These are phyloP conservation scores for Pseudeuparius sepicola DNA, from an alignment of 2,888 invertebrate species.

Conservation along the genomic window DNA sequence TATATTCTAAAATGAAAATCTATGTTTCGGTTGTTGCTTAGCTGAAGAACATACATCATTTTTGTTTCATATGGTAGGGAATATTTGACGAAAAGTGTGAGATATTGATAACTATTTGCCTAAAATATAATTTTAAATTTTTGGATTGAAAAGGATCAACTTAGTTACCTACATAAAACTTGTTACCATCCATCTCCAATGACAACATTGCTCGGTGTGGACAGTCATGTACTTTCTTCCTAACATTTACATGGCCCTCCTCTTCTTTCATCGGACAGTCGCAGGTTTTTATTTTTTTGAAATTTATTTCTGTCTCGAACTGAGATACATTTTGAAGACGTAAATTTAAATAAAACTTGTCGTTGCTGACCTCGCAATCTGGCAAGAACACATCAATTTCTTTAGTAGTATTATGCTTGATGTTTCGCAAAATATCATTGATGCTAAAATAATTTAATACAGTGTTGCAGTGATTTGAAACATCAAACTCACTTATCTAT, in stretches of 20 bases:
- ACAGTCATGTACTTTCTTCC: slow-evolving; percentile 32
- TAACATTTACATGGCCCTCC: slow-evolving; percentile 26
- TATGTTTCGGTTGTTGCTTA: slow-evolving; percentile 34
- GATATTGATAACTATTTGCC: slow-evolving; percentile 22
- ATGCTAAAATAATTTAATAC: slow-evolving; percentile 28
- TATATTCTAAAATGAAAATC: slow-evolving; percentile 30
- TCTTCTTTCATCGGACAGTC: slow-evolving; percentile 29
- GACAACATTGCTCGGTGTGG: slow-evolving; percentile 32
- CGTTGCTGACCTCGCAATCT: slow-evolving; percentile 28
- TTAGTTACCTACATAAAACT: slow-evolving; percentile 31
- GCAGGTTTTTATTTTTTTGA: slow-evolving; percentile 34
- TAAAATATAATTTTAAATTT: too few species aligned
- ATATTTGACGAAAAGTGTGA: slow-evolving; percentile 34
- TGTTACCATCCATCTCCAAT: slow-evolving; percentile 29
- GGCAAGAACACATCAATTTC: slow-evolving; percentile 30
- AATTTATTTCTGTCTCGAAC: slow-evolving; percentile 26
- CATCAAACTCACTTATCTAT: slow-evolving; percentile 38
- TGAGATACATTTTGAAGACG: slow-evolving; percentile 31
- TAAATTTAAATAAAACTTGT: slow-evolving; percentile 29
- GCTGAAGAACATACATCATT: slow-evolving; percentile 34
- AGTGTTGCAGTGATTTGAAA: too few species aligned
- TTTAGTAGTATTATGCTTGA: slow-evolving; percentile 26
- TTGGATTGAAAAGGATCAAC: too few species aligned
- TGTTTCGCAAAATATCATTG: slow-evolving; percentile 28
- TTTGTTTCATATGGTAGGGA: slow-evolving; percentile 28